phyloP scores from a whole-genome alignment of 2,797 vertebrate species.

The Sebastes paucispinis region DNA sequence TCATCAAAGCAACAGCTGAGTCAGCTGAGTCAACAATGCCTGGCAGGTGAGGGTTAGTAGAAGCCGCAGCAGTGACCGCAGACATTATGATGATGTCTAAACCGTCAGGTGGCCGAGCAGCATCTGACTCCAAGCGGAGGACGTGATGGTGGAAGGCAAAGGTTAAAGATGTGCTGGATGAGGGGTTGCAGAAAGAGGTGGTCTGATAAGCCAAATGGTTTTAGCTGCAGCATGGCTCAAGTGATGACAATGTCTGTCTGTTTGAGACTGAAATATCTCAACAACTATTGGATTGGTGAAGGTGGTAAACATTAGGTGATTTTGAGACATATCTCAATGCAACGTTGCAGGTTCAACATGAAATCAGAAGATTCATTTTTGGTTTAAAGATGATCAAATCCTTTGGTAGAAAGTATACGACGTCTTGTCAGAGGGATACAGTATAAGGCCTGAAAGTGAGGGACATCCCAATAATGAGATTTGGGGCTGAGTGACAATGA shows the following conservation, averaged over 20 bases:
- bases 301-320: no score
- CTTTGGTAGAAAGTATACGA: not conserved
- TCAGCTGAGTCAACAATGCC: not conserved
- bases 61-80: not conserved
- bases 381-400: not conserved
- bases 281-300: not conserved
- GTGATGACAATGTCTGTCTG: not conserved
- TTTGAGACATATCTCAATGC: not conserved
- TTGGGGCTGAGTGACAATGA: slow-evolving; percentile 24
- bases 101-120: not conserved
- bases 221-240: not conserved
- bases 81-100: not conserved
- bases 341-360: not conserved
- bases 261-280: not conserved
- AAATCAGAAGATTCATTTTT: not conserved
- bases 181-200: not conserved
- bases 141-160: not conserved
- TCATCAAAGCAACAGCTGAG: slow-evolving; percentile 26
- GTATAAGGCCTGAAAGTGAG: slow-evolving; percentile 1
- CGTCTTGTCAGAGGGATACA: not conserved
- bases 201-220: not conserved
- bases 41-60: slow-evolving; percentile 1
- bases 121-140: not conserved
- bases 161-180: not conserved
- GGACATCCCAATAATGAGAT: slow-evolving; percentile 37